phyloP scores from a whole-genome alignment of 1,140 invertebrate genomes.

The Drosophila kanapiae region DNA sequence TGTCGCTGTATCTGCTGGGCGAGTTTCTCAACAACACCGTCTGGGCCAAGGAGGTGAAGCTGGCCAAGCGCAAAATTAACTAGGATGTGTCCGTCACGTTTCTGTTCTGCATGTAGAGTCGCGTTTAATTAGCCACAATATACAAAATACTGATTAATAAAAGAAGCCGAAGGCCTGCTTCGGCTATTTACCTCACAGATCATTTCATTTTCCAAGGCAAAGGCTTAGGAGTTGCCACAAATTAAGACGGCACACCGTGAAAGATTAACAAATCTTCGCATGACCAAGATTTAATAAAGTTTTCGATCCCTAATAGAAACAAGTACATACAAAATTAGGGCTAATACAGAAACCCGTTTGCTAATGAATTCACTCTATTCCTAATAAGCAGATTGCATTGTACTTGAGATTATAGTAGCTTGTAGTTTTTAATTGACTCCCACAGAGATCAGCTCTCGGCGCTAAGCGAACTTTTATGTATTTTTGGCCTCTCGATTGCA shows the following conservation, averaged over 20 bases:
- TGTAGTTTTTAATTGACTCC: conserved; percentile 42
- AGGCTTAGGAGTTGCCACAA: background rate
- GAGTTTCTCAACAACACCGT: conserved; percentile 89
- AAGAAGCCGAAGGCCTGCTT: conserved; percentile 1
- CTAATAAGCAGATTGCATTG: conserved; percentile 36
- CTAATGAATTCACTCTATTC: conserved; percentile 53
- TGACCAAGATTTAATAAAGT: conserved; percentile 15
- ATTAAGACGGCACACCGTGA: background rate
- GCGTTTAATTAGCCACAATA: conserved; percentile 57
- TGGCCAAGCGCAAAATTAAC: conserved; percentile 85
- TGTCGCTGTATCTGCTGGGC: conserved; percentile 89
- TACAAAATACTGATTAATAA: conserved; percentile 28
- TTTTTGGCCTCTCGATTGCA: conserved; percentile 55
- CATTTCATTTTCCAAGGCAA: conserved; percentile 4
- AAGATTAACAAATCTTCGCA: conserved; percentile 12
- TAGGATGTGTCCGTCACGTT: conserved; percentile 46
- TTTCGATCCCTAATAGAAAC: background rate
- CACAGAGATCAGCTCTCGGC: conserved; percentile 21
- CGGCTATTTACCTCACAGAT: conserved; percentile 5
- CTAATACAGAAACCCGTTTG: conserved; percentile 28
- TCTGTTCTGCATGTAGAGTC: conserved; percentile 50
- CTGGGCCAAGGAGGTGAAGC: conserved; percentile 90
- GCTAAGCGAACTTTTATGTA: conserved; percentile 30
- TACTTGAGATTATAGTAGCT: conserved; percentile 57
- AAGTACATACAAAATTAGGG: conserved; percentile 1